Conservation (phyloP, 2,797 vertebrate species). For the Acropternis orthonyx region DNA sequence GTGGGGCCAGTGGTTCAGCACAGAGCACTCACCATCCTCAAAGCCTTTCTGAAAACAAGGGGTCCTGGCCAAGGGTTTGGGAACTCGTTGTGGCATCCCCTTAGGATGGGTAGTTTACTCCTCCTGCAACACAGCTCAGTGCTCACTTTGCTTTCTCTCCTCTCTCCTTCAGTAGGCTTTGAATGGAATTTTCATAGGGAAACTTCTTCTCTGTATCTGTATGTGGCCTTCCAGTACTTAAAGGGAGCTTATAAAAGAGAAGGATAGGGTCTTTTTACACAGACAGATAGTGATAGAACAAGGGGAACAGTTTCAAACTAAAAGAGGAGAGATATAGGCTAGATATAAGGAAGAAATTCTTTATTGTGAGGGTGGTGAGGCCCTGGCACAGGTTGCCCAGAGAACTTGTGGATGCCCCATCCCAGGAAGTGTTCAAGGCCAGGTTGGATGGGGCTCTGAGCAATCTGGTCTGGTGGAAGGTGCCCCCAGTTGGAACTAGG, state of each 20-base stretch:
- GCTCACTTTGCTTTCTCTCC: not conserved
- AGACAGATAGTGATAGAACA: not conserved
- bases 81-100: not conserved
- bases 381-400: not conserved
- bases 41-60: not conserved
- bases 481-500: not conserved
- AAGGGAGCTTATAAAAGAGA: not conserved
- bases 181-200: not conserved
- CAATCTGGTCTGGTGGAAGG: not conserved
- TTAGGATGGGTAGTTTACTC: not conserved
- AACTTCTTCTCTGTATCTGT: not conserved
- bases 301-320: not conserved
- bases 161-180: not conserved
- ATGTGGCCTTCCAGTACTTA: not conserved
- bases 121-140: not conserved
- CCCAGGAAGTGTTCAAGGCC: not conserved
- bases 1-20: not conserved
- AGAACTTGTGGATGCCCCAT: not conserved
- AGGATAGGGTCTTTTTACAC: not conserved
- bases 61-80: fast-evolving
- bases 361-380: not conserved
- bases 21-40: not conserved
- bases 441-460: not conserved
- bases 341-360: not conserved
- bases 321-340: not conserved